phyloP scores from a whole-genome alignment of 2,797 vertebrate genomes.

The Acrossocheilus fasciatus region DNA sequence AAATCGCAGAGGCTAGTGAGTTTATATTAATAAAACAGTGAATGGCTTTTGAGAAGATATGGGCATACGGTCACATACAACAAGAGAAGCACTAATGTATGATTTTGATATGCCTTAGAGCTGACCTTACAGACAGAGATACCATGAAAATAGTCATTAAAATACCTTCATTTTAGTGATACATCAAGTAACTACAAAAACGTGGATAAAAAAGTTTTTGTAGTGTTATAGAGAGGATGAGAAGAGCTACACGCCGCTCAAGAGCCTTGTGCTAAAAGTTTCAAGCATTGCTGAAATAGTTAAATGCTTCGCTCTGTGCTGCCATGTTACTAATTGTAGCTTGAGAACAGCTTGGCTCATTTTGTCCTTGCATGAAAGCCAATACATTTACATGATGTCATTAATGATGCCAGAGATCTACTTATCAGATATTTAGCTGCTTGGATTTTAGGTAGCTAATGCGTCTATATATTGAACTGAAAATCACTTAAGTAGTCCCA shows the following conservation, averaged over 20 bases:
- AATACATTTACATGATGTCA: not conserved
- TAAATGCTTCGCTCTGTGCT: conserved; percentile 2
- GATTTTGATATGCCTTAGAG: conserved; percentile 1
- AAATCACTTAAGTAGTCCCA: not conserved
- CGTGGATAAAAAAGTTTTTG: conserved; percentile 14
- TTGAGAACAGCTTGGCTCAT: conserved; percentile 14
- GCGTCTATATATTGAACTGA: not conserved
- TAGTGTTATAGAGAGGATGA: conserved; percentile 36
- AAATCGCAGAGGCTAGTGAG: conserved; percentile 51
- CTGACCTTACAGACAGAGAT: conserved; percentile 19
- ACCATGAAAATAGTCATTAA: conserved; percentile 24
- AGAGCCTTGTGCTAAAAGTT: conserved; percentile 5
- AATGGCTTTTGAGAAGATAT: conserved; percentile 67
- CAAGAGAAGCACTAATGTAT: not conserved
- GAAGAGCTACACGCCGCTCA: conserved; percentile 1
- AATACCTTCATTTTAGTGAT: conserved; percentile 26
- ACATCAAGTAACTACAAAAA: conserved; percentile 43
- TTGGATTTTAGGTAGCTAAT: not conserved
- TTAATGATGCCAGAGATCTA: conserved; percentile 12
- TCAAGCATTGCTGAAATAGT: not conserved
- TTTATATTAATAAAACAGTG: conserved; percentile 65
- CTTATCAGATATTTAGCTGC: not conserved
- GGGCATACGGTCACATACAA: conserved; percentile 53
- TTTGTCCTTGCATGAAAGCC: conserved; percentile 4
- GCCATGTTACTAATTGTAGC: conserved; percentile 5